Conservation (phyloP, 1,140 invertebrate genomes). For the Drosophila sproati region DNA sequence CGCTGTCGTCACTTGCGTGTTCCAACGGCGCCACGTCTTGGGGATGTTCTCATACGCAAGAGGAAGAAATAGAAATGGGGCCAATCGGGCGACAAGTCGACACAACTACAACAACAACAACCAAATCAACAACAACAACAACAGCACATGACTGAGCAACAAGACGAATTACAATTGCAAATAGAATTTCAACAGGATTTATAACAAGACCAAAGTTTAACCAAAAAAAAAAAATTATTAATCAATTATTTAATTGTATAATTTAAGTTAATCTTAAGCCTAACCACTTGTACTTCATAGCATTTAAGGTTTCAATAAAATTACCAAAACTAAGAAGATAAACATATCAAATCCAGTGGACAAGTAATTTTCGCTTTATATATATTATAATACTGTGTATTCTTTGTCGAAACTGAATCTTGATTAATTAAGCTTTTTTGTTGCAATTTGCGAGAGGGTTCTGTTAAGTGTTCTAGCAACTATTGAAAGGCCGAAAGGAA, state of each 20-base stretch:
- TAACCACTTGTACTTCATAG: constrained; percentile 86
- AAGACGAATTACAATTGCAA: constrained; percentile 60
- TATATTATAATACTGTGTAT: too few relatives aligned
- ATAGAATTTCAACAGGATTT: constrained; percentile 65
- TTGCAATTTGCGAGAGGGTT: too few relatives aligned
- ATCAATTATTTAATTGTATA: constrained; percentile 36
- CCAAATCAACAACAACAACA: constrained; percentile 42
- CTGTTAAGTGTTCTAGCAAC: too few relatives aligned
- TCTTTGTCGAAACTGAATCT: too few relatives aligned
- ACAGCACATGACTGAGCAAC: constrained; percentile 71
- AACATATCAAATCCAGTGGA: constrained; percentile 4
- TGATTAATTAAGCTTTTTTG: too few relatives aligned
- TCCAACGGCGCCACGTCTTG: constrained; percentile 74
- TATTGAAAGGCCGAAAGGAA: too few relatives aligned
- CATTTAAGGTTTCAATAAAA: constrained; percentile 85
- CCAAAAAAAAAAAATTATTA: constrained; percentile 84
- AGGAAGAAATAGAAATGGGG: constrained; percentile 64
- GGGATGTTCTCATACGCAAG: constrained; percentile 74
- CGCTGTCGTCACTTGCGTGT: constrained; percentile 86
- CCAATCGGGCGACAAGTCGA: constrained; percentile 9
- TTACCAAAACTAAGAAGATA: constrained; percentile 18
- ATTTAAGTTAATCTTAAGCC: constrained; percentile 54
- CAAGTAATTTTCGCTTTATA: background rate
- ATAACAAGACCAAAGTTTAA: constrained; percentile 78
- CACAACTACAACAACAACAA: constrained; percentile 5